phyloP scores from a whole-genome alignment of 2,797 vertebrate genomes.

The Craterocephalus amniculus region DNA sequence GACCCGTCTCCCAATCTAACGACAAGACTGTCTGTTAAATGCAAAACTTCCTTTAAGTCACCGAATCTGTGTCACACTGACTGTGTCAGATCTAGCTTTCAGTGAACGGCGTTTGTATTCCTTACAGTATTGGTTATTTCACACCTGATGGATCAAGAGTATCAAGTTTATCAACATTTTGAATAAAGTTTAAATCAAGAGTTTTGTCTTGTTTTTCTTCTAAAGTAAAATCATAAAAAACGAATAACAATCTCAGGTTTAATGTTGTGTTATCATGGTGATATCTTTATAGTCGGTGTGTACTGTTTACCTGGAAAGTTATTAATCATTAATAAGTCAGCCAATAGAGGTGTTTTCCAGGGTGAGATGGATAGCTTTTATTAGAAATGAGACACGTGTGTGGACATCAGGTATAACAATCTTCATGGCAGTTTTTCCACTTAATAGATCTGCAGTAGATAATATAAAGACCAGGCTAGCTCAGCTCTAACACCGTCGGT shows the following conservation, averaged over 20 bases:
- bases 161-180: conserved; percentile 73
- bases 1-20: conserved; percentile 23
- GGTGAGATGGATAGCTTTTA: conserved; percentile 25
- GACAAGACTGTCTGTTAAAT: conserved; percentile 9
- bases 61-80: conserved; percentile 19
- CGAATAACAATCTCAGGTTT: too few relatives aligned
- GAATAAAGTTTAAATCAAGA: conserved; percentile 77
- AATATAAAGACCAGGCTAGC: too few relatives aligned
- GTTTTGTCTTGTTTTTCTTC: conserved; percentile 23
- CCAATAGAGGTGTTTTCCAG: too few relatives aligned
- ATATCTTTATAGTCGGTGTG: too few relatives aligned
- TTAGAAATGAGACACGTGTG: conserved; percentile 11
- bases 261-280: too few relatives aligned
- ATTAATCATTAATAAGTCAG: too few relatives aligned
- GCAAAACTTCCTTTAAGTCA: conserved; percentile 33
- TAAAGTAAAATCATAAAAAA: neutral
- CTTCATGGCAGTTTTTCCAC: neutral
- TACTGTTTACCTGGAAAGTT: too few relatives aligned
- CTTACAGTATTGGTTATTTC: conserved; percentile 78
- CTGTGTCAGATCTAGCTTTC: conserved; percentile 43
- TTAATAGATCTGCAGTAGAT: neutral
- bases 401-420: neutral
- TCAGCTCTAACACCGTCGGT: neutral
- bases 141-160: conserved; percentile 73
- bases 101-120: conserved; percentile 51